phyloP scores from a whole-genome alignment of 2,888 invertebrate genomes.

The Lottia gigantea region DNA sequence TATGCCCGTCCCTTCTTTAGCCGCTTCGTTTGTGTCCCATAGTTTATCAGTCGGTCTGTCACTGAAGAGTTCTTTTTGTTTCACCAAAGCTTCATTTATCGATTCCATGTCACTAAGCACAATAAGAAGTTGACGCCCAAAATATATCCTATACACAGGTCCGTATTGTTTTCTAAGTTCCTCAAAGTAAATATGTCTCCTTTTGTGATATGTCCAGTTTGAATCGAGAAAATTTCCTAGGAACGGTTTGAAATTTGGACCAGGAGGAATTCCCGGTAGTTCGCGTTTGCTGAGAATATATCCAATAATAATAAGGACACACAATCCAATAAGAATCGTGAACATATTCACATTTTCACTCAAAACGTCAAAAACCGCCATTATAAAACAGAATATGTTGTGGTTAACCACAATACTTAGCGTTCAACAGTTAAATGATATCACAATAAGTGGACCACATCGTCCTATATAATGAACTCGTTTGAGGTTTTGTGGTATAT shows the following conservation, averaged over 20 bases:
- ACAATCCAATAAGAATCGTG: not conserved
- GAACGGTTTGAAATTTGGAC: constrained; percentile 8
- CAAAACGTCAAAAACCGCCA: too few species aligned
- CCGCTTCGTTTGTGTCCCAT: constrained; percentile 28
- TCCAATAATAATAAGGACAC: not conserved
- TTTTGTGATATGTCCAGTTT: not conserved
- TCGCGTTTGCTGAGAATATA: not conserved
- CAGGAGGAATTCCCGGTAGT: constrained; percentile 9
- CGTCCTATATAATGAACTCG: too few species aligned
- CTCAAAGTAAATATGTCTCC: constrained; percentile 33
- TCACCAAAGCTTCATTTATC: constrained; percentile 31
- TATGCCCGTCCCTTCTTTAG: constrained; percentile 32
- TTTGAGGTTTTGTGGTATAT: too few species aligned
- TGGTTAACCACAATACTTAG: too few species aligned
- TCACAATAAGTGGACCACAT: too few species aligned
- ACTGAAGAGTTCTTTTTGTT: constrained; percentile 33
- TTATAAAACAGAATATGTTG: too few species aligned
- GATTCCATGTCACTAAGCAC: constrained; percentile 34
- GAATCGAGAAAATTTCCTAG: constrained; percentile 7
- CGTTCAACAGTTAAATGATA: too few species aligned
- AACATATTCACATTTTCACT: not conserved
- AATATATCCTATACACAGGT: constrained; percentile 34
- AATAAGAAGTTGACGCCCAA: constrained; percentile 32
- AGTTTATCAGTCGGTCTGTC: constrained; percentile 35
- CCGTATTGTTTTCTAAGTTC: constrained; percentile 33